Percentiles rank a stretch among this genome's conserved stretches.
Conservation (phyloP, 2,888 invertebrate species). For the Eumerus sabulonum region DNA sequence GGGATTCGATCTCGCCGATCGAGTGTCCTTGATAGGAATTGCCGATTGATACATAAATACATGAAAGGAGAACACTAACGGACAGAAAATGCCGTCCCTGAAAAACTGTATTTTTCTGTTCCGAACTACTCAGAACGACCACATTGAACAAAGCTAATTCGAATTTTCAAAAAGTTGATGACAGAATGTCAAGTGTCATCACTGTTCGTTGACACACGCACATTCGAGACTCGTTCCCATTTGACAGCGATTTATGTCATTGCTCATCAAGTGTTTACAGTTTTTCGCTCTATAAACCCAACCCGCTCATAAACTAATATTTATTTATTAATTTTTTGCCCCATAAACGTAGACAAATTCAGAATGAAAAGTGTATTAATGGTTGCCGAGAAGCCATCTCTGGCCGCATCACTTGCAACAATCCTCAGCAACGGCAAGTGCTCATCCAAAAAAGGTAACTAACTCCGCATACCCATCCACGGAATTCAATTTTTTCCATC, state of each 20-base stretch:
- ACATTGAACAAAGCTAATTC: too few species aligned
- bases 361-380: slow-evolving; percentile 92
- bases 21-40: too few species aligned
- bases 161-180: too few species aligned
- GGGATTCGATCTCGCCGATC: too few species aligned
- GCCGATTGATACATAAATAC: too few species aligned
- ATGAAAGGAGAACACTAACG: too few species aligned
- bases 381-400: slow-evolving; percentile 99
- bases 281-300: slow-evolving; percentile 30
- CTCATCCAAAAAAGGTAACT: slow-evolving; percentile 73
- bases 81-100: too few species aligned
- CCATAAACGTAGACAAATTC: background rate
- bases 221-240: slow-evolving; percentile 12
- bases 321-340: background rate
- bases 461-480: slow-evolving; percentile 12
- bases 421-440: slow-evolving; percentile 93
- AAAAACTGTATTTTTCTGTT: too few species aligned
- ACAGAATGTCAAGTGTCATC: too few species aligned
- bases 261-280: slow-evolving; percentile 41
- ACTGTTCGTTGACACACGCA: too few species aligned
- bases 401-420: slow-evolving; percentile 95
- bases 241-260: slow-evolving; percentile 32
- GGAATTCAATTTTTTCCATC: slow-evolving; percentile 17
- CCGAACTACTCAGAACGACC: too few species aligned
- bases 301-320: background rate